Evolutionary conservation across 30 jellyfish, hydroid and myxozoan genomes (phyloP), one percentile per base, ranked within the genome.

Genomic region (Clytia hemisphaerica): DNA sequence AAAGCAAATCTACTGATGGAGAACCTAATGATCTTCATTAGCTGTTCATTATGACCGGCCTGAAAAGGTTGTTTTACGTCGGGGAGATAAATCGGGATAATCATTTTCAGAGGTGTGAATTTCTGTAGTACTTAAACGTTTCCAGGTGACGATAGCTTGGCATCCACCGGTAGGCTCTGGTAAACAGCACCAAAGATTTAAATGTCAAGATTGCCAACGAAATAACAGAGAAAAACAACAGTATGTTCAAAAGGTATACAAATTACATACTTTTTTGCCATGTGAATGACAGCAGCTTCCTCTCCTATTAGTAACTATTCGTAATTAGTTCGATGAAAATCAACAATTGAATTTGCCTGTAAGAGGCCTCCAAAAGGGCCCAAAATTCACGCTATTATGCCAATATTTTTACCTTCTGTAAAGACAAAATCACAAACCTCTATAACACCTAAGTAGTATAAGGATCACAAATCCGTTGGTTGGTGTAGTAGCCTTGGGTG

Each of bases 131-230:
- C 7, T 51, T 51, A 10, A 15, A 51, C 30, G 31, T 62, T 9
- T 4, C 3, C 30, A 57, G 70, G 50, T 76, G 22, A 49, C n/a
- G 22, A 3, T 85, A 29, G 89, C 61, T 26, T 88, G 97, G 97
- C 54, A 73, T 10, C 74, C 83, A 28, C 93, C 97, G 25, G 67
- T 88, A 6, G 90, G 93, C 7, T 18, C 61, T 4, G 95, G 95
- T 0, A 30, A 71, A 54, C 74, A 31, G 25, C 73, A 33, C 76
- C 44, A 51, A 32, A 31, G 16, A 31, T 40, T 46, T 34, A 57
- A 33, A 6, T 88, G 97, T 61, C 75, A 75, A 47, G 51, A 25
- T 15, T 88, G 97, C 69, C 18, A 71, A 45, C 78, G 61, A 0
- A 36, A 34, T 37, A 59, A 7, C 10, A 51, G 66, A 51, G 19